Base-by-base conservation (phyloP, 2,113 vertebrate species). In the Psittacula cyanocephala region DNA sequence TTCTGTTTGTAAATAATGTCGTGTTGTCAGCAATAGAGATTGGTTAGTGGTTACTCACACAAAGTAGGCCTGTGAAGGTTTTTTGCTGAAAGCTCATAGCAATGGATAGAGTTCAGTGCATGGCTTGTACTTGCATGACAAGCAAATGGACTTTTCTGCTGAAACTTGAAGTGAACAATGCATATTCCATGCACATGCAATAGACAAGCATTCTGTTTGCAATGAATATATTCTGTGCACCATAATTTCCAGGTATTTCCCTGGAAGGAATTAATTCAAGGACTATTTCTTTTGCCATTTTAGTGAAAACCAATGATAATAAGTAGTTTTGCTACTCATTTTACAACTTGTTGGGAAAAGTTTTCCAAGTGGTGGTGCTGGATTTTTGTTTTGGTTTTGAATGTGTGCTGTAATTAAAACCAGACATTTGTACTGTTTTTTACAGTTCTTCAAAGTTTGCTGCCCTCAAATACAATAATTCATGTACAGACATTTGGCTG, bases 111-210 rank as follows among this genome's bases (percentile, higher is more conserved):
- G 22, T 74, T 80, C n/a, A 28, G 19, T 18, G 10, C 33, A 9
- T 55, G 23, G 16, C 39, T 71, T 82, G 15, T 43, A 13, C 35
- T 94, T 1, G 1, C 7, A 2, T 50, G 17, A 35, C 49, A 64
- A 64, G 13, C 28, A 80, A 13, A 9, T 33, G 13, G 14, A 16
- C n/a, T 67, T 65, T n/a, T 55, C 19, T 74, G 25, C 50, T 84
- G 24, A 46, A 77, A 37, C 43, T 43, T 76, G 37, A 74, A 70
- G 53, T 59, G 13, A 39, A 16, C 27, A 9, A 2, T 33, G 20
- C 55, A 12, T 69, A 24, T 46, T 91, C 49, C 18, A 1, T 29
- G n/a, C 41, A 53, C 0, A 0, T 53, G 15, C 3, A 2, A 37
- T 19, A 16, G 28, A 31, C n/a, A 59, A 46, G 50, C 11, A 1